Evolutionary conservation across 2,888 invertebrate species (phyloP).

Genomic region (Tiliacea aurago): DNA sequence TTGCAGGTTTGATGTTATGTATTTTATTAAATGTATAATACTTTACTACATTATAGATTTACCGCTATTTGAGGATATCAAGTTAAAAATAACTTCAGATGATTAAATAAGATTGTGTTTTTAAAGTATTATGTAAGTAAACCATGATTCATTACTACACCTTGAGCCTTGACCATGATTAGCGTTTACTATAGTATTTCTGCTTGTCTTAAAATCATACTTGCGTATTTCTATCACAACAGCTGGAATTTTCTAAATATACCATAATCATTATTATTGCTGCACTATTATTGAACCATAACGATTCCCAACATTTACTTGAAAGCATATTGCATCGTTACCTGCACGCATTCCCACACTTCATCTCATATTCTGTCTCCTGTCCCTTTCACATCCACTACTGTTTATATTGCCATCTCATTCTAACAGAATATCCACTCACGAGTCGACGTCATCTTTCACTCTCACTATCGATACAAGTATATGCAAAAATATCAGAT

Average conservation of each 20-base stretch:
- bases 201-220: slow-evolving; percentile 5
- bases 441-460: slow-evolving; percentile 86
- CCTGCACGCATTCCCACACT: slow-evolving; percentile 87
- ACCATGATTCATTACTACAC: background rate
- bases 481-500: slow-evolving; percentile 73
- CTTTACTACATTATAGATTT: too few species aligned
- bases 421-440: slow-evolving; percentile 76
- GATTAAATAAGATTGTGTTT: background rate
- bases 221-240: background rate
- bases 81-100: background rate
- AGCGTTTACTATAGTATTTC: background rate
- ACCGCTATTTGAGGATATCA: background rate
- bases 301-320: slow-evolving; percentile 64
- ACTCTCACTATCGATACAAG: slow-evolving; percentile 87
- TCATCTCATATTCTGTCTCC: slow-evolving; percentile 69
- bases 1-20: background rate
- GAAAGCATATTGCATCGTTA: slow-evolving; percentile 80
- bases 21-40: background rate
- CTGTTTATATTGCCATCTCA: slow-evolving; percentile 58
- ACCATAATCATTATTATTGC: background rate
- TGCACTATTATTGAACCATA: slow-evolving; percentile 46
- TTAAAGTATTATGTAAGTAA: background rate
- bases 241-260: background rate
- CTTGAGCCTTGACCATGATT: background rate
- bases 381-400: slow-evolving; percentile 70